These are phyloP conservation scores for Ecdyonurus torrentis DNA, from an alignment of 2,888 invertebrate genomes.

Conservation along the genomic window DNA sequence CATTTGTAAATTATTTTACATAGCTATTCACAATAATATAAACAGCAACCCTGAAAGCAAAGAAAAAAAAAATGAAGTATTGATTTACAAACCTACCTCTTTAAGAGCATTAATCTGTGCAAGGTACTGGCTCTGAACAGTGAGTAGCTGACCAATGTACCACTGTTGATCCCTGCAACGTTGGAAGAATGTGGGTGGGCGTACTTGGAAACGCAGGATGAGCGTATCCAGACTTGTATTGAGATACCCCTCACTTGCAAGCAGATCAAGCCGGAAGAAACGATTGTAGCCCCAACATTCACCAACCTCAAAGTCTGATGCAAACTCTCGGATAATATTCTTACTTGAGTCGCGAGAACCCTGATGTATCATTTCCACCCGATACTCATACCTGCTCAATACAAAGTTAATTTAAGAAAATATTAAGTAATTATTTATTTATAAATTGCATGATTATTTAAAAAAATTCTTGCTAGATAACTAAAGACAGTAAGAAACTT, in stretches of 20 bases:
- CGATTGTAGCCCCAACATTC: conserved; percentile 95
- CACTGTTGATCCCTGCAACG: conserved; percentile 85
- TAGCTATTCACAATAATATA: too few relatives aligned
- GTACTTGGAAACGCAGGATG: conserved; percentile 59
- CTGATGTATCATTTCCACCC: conserved; percentile 91
- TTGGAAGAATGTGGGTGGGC: conserved; percentile 86
- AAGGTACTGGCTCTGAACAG: conserved; percentile 61
- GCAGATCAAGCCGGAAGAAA: conserved; percentile 75
- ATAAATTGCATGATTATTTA: not conserved
- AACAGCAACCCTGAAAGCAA: too few relatives aligned
- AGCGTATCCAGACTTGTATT: conserved; percentile 70
- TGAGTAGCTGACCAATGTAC: conserved; percentile 73
- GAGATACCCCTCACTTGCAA: conserved; percentile 80
- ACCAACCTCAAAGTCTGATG: conserved; percentile 89
- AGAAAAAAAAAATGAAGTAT: too few relatives aligned
- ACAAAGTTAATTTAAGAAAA: not conserved
- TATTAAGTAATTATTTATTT: not conserved
- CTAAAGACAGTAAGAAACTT: too few relatives aligned
- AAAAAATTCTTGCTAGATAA: not conserved
- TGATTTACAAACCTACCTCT: conserved; percentile 28
- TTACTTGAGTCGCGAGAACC: conserved; percentile 63
- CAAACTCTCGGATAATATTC: conserved; percentile 86
- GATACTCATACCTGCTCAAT: conserved; percentile 81
- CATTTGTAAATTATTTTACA: too few relatives aligned
- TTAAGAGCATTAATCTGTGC: conserved; percentile 72